These are phyloP conservation scores for Microctenopoma lineatum DNA, from an alignment of 2,797 vertebrate genomes.

Conservation along the genomic window DNA sequence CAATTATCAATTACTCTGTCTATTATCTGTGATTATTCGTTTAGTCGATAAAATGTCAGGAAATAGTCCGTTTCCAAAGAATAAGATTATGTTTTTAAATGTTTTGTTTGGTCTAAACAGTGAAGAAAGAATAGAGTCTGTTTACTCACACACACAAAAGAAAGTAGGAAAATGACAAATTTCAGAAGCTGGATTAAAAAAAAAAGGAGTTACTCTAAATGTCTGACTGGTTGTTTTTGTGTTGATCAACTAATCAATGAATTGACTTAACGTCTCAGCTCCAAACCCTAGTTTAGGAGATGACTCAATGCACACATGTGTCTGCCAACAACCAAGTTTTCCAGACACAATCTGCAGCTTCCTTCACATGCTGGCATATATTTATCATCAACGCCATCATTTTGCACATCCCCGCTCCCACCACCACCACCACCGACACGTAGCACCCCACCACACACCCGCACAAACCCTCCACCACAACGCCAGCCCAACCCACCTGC, in stretches of 20 bases:
- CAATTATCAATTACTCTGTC: background rate
- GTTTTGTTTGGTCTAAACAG: background rate
- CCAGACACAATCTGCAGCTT: constrained; percentile 52
- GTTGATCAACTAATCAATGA: background rate
- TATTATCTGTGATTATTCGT: background rate
- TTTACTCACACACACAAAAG: background rate
- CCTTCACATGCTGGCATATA: constrained; percentile 77
- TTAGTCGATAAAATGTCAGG: background rate
- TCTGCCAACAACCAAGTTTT: constrained; percentile 23
- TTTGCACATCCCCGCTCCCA: constrained; percentile 60
- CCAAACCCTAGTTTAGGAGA: background rate
- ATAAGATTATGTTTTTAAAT: background rate
- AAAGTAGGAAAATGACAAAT: background rate
- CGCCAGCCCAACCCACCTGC: constrained; percentile 70
- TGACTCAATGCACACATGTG: constrained; percentile 10
- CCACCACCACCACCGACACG: constrained; percentile 40
- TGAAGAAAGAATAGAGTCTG: background rate
- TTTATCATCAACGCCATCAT: constrained; percentile 85
- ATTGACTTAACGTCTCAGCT: background rate
- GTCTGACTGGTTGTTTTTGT: background rate
- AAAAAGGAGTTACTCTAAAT: background rate
- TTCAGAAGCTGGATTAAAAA: background rate
- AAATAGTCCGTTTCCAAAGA: too few relatives aligned
- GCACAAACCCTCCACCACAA: constrained; percentile 19
- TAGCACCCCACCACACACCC: constrained; percentile 42